These are phyloP conservation scores for Epizoanthus rinbou DNA, from an alignment of 92 coral and sea anemone species.

Conservation along the genomic window DNA sequence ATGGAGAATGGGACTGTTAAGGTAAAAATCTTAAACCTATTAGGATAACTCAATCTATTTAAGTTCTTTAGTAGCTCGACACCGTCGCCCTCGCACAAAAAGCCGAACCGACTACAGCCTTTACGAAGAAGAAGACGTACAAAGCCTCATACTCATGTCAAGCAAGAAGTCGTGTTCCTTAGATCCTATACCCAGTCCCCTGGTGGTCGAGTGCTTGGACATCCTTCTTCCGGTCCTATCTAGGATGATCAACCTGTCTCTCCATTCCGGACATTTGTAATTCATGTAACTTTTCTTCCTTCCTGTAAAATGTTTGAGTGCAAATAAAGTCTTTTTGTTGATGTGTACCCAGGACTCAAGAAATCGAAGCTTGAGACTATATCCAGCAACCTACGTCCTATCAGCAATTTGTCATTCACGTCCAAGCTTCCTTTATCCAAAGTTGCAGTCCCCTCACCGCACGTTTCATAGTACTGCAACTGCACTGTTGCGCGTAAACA, in stretches of 20 bases:
- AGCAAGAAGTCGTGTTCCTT: slow-evolving; percentile 40
- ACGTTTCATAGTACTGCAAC: not conserved
- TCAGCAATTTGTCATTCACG: slow-evolving; percentile 35
- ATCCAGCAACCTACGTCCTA: slow-evolving; percentile 32
- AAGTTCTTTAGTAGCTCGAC: no score
- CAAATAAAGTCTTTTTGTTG: no score
- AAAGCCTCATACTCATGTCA: slow-evolving; percentile 29
- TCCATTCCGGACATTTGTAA: slow-evolving; percentile 42
- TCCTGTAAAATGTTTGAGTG: no score
- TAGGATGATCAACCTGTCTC: slow-evolving; percentile 46
- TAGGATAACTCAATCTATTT: no score
- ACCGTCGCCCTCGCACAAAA: not conserved
- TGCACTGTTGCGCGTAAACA: slow-evolving; percentile 15
- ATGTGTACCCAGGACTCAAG: slow-evolving; percentile 24
- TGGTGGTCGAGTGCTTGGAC: slow-evolving; percentile 43
- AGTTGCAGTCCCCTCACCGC: slow-evolving; percentile 14
- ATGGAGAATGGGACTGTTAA: no score
- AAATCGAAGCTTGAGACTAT: slow-evolving; percentile 8
- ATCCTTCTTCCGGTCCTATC: slow-evolving; percentile 50
- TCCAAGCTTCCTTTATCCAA: slow-evolving; percentile 45
- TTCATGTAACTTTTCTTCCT: no score
- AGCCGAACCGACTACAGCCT: not conserved
- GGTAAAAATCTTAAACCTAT: no score
- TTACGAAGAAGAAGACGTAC: slow-evolving; percentile 3
- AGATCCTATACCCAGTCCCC: slow-evolving; percentile 48